phyloP scores from a whole-genome alignment of 2,113 vertebrate species.

The Myotis davidii region DNA sequence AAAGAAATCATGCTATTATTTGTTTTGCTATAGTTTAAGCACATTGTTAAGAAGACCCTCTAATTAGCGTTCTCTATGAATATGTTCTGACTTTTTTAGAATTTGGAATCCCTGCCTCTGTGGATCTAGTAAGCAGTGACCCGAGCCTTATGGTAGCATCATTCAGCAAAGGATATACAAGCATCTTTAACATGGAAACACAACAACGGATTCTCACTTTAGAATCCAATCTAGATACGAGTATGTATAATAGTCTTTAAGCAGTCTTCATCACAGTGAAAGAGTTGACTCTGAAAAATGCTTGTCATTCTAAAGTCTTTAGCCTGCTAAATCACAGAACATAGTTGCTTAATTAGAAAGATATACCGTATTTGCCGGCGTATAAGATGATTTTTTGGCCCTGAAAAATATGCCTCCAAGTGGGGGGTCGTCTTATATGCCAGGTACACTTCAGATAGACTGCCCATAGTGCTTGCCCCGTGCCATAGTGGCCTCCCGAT shows the following conservation, averaged over 20 bases:
- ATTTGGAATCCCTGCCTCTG: slow-evolving; percentile 95
- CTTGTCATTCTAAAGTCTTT: slow-evolving; percentile 12
- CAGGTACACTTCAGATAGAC: no score
- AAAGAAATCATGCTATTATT: neutral
- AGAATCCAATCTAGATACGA: slow-evolving; percentile 90
- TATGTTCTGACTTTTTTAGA: slow-evolving; percentile 85
- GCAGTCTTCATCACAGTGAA: slow-evolving; percentile 27
- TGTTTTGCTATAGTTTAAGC: neutral
- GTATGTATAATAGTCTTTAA: slow-evolving; percentile 85
- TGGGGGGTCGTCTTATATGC: no score
- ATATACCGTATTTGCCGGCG: no score
- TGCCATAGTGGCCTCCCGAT: no score
- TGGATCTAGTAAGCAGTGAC: slow-evolving; percentile 97
- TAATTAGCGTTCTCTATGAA: slow-evolving; percentile 1
- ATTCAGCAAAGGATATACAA: slow-evolving; percentile 94
- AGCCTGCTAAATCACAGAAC: neutral
- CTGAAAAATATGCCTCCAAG: no score
- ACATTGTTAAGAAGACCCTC: neutral
- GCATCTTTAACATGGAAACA: slow-evolving; percentile 98
- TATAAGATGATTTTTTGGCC: no score
- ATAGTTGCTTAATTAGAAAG: slow-evolving; percentile 1
- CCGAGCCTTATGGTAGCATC: slow-evolving; percentile 96
- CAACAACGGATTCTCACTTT: slow-evolving; percentile 93
- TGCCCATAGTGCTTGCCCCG: no score
- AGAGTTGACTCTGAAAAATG: neutral